Evolutionary conservation across 2,797 vertebrate species (phyloP).

Genomic region (Myoxocephalus aenaeus): DNA sequence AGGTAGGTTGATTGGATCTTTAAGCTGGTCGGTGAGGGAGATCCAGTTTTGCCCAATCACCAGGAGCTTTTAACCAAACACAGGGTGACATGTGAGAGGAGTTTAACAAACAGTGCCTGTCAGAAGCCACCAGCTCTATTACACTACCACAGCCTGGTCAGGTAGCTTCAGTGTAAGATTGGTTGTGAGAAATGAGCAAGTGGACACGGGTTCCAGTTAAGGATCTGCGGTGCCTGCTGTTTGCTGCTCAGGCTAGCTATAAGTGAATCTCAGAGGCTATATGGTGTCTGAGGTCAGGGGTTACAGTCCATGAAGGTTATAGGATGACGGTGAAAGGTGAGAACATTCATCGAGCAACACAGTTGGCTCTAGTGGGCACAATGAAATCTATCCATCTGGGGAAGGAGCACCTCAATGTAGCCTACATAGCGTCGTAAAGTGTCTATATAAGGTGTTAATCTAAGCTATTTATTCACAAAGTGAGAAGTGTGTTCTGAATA

Average conservation of each 20-base stretch:
- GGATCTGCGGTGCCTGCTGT: slow-evolving; percentile 51
- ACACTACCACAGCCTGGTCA: slow-evolving; percentile 34
- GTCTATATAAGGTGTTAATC: slow-evolving; percentile 30
- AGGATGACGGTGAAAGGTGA: slow-evolving; percentile 46
- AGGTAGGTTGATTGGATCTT: slow-evolving; percentile 54
- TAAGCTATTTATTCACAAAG: slow-evolving; percentile 45
- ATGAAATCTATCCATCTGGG: slow-evolving; percentile 27
- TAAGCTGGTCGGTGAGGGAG: slow-evolving; percentile 29
- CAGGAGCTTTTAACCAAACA: slow-evolving; percentile 32
- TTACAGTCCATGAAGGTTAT: slow-evolving; percentile 46
- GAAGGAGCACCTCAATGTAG: slow-evolving; percentile 20
- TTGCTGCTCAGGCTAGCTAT: slow-evolving; percentile 56
- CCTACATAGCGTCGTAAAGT: slow-evolving; percentile 19
- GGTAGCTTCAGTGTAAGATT: slow-evolving; percentile 16
- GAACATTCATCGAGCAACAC: slow-evolving; percentile 64
- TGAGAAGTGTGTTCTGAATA: slow-evolving; percentile 32
- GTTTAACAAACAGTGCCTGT: slow-evolving; percentile 29
- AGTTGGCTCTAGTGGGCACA: slow-evolving; percentile 1
- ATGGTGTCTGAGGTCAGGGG: slow-evolving; percentile 70
- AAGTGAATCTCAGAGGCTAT: slow-evolving; percentile 68
- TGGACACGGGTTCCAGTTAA: slow-evolving; percentile 59
- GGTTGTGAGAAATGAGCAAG: slow-evolving; percentile 25
- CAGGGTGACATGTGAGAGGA: slow-evolving; percentile 24
- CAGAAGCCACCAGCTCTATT: slow-evolving; percentile 30
- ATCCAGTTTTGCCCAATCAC: slow-evolving; percentile 35